phyloP scores from a whole-genome alignment of 2,888 invertebrate genomes.

The Ptilodon capucinus region DNA sequence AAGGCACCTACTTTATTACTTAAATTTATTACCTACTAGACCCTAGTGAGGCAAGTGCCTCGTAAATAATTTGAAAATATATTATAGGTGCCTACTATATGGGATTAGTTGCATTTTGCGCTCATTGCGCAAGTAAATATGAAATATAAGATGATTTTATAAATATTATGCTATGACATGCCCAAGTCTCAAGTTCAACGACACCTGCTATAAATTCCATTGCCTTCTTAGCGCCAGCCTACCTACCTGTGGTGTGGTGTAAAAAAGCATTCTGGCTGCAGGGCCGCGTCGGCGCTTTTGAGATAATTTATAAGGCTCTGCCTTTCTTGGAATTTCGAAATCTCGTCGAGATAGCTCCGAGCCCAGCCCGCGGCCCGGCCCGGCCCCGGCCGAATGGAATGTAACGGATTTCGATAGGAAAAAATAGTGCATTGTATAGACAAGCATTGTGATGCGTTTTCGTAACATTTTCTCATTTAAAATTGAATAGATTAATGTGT shows the following conservation, averaged over 20 bases:
- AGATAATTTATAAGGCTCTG: constrained; percentile 81
- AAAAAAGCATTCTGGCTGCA: constrained; percentile 78
- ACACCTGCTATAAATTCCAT: constrained; percentile 69
- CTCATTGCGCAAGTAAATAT: too few relatives aligned
- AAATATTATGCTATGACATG: background rate
- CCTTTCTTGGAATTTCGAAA: constrained; percentile 82
- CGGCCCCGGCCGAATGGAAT: constrained; percentile 66
- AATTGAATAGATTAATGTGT: constrained; percentile 37
- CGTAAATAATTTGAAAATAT: too few relatives aligned
- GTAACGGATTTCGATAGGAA: constrained; percentile 77
- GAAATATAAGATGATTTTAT: too few relatives aligned
- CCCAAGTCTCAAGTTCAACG: constrained; percentile 49
- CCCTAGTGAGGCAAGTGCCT: too few relatives aligned
- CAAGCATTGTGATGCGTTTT: constrained; percentile 51
- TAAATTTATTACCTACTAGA: too few relatives aligned
- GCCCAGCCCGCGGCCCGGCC: constrained; percentile 59
- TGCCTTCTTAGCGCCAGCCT: constrained; percentile 77
- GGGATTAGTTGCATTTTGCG: too few relatives aligned
- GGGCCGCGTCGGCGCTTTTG: constrained; percentile 81
- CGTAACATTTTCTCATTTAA: constrained; percentile 53
- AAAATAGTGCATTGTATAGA: constrained; percentile 69
- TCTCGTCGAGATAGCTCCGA: constrained; percentile 71
- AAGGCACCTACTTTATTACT: too few relatives aligned
- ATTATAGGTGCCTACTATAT: too few relatives aligned
- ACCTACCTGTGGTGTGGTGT: constrained; percentile 77